Evolutionary conservation across 2,888 invertebrate species (phyloP).

Genomic region (Pteria penguin): DNA sequence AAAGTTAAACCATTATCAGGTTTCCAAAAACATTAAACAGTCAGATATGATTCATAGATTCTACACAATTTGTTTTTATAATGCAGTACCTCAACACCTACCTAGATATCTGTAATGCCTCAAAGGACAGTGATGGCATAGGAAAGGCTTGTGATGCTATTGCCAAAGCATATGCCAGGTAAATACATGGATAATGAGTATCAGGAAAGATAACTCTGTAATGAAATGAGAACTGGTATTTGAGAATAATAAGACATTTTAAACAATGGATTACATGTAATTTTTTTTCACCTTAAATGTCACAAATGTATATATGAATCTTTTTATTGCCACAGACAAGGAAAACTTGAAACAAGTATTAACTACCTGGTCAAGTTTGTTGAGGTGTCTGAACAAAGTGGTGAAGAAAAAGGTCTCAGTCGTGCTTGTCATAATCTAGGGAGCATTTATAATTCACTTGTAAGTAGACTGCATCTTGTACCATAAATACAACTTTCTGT

Average conservation of each 20-base stretch:
- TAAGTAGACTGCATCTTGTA: conserved; percentile 49
- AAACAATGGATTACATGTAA: too few relatives aligned
- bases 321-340: conserved; percentile 65
- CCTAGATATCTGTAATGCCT: conserved; percentile 69
- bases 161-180: conserved; percentile 78
- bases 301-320: background rate
- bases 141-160: conserved; percentile 79
- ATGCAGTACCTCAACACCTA: conserved; percentile 76
- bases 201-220: background rate
- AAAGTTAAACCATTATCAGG: too few relatives aligned
- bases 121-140: conserved; percentile 73
- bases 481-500: too few relatives aligned
- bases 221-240: background rate
- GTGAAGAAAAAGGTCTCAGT: conserved; percentile 76
- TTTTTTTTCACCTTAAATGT: background rate
- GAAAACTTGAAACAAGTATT: conserved; percentile 76
- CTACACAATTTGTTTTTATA: too few relatives aligned
- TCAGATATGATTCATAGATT: too few relatives aligned
- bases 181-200: conserved; percentile 14
- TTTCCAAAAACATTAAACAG: too few relatives aligned
- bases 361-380: conserved; percentile 78
- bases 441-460: conserved; percentile 77
- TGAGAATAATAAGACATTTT: too few relatives aligned
- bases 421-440: conserved; percentile 79
- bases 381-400: conserved; percentile 76